Evolutionary conservation across 2,797 vertebrate species (phyloP).

Genomic region (Chromis chromis): DNA sequence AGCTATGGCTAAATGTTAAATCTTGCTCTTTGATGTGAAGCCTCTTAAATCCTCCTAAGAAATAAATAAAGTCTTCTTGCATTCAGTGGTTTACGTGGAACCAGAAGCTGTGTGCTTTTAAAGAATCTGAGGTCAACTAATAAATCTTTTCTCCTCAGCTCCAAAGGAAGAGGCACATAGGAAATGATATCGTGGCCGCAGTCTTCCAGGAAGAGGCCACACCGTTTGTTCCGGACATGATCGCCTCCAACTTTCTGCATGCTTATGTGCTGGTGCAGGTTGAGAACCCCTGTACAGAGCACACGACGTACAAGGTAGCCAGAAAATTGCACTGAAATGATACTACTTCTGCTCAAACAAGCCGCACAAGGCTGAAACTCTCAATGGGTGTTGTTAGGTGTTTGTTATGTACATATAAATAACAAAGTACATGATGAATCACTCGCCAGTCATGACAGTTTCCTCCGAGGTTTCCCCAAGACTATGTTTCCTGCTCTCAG

Average conservation of each 20-base stretch:
- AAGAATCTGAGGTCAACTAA: background rate
- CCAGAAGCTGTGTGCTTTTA: background rate
- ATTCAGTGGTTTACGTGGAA: background rate
- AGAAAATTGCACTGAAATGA: background rate
- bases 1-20: background rate
- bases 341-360: background rate
- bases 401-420: background rate
- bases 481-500: background rate
- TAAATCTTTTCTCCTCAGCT: slow-evolving; percentile 80
- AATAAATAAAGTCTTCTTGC: background rate
- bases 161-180: slow-evolving; percentile 97
- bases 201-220: slow-evolving; percentile 97
- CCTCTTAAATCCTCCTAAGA: background rate
- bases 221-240: slow-evolving; percentile 97
- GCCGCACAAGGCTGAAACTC: background rate
- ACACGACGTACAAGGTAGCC: slow-evolving; percentile 90
- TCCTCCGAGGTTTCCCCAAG: background rate
- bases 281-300: slow-evolving; percentile 87
- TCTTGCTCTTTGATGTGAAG: slow-evolving; percentile 9
- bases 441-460: background rate
- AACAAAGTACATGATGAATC: background rate
- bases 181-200: slow-evolving; percentile 96
- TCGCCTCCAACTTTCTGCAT: slow-evolving; percentile 97
- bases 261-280: slow-evolving; percentile 96
- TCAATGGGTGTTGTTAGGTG: background rate